phyloP scores from a whole-genome alignment of 2,888 invertebrate genomes.

The Ichneumon xanthorius region DNA sequence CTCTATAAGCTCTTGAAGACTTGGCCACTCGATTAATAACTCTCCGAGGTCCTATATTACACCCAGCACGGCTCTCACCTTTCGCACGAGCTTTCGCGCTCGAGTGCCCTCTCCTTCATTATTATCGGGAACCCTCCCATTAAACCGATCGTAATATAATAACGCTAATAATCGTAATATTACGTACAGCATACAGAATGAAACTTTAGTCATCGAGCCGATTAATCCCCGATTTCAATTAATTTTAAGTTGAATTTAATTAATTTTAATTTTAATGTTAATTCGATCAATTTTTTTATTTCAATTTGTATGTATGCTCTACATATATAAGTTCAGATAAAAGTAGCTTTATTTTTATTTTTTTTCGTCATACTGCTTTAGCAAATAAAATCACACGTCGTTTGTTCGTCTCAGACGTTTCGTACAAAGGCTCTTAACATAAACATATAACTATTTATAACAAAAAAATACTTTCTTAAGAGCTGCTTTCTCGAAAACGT shows the following conservation, averaged over 20 bases:
- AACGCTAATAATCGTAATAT: constrained; percentile 21
- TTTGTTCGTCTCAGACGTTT: no score
- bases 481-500: no score
- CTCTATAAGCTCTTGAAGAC: constrained; percentile 7
- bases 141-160: constrained; percentile 24
- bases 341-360: no score
- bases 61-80: constrained; percentile 16
- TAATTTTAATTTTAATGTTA: no score
- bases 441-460: no score
- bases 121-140: constrained; percentile 28
- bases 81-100: constrained; percentile 5
- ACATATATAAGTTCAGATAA: no score
- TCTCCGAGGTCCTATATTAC: constrained; percentile 32
- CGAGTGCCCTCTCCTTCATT: constrained; percentile 40
- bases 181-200: background rate
- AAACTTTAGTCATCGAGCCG: background rate
- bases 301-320: no score
- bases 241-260: background rate
- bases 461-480: no score
- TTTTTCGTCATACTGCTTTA: no score
- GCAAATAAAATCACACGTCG: no score
- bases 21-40: constrained; percentile 63
- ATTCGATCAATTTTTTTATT: no score
- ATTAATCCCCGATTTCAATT: background rate
- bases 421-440: no score